Conservation (phyloP, 2,888 invertebrate genomes). For the Rosalia funebris region DNA sequence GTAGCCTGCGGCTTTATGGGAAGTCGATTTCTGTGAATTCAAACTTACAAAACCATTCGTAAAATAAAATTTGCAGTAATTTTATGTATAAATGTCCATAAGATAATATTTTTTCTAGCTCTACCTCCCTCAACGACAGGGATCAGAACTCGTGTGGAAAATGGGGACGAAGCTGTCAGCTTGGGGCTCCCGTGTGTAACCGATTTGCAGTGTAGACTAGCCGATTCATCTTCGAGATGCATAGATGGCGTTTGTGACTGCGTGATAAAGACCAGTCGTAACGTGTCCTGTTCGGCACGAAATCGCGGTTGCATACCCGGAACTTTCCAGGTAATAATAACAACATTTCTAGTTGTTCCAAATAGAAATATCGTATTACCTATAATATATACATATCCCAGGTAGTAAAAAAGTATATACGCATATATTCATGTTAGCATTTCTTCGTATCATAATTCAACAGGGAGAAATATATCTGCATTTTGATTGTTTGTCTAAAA, state of each 20-base stretch:
- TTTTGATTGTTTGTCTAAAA: no score
- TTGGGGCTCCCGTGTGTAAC: slow-evolving; percentile 80
- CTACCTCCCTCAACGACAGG: slow-evolving; percentile 54
- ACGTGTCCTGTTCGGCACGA: slow-evolving; percentile 75
- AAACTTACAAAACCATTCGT: no score
- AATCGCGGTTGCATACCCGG: slow-evolving; percentile 84
- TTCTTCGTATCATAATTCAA: no score
- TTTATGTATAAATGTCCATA: no score
- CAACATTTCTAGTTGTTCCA: not conserved
- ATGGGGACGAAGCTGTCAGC: slow-evolving; percentile 71
- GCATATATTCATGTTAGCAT: no score
- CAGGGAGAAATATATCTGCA: no score
- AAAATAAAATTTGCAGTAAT: no score
- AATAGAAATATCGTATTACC: not conserved
- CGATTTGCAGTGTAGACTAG: slow-evolving; percentile 81
- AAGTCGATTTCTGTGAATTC: no score
- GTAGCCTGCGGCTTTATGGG: no score
- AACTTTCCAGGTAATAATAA: slow-evolving; percentile 77
- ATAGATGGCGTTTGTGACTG: slow-evolving; percentile 83
- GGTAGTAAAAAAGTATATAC: not conserved
- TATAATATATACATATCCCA: no score
- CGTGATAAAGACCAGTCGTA: slow-evolving; percentile 68
- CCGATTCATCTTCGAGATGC: slow-evolving; percentile 82
- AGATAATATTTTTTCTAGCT: no score
- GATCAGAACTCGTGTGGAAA: slow-evolving; percentile 60